Evolutionary conservation across 2,113 vertebrate genomes (phyloP).

Genomic region (Pterocles orientalis): DNA sequence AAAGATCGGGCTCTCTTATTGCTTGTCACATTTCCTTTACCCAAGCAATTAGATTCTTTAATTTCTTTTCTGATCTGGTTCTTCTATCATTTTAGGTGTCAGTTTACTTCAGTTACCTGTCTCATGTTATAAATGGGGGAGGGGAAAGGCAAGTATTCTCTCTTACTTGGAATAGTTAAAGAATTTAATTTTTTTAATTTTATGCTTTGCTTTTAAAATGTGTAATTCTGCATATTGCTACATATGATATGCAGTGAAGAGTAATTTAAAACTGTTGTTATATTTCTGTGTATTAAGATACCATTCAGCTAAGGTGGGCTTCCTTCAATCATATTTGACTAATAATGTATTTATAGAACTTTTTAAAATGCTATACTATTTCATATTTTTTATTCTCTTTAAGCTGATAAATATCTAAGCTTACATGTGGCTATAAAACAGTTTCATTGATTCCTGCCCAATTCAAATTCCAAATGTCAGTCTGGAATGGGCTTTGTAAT

Average conservation of each 20-base stretch:
- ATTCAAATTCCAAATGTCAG: not conserved
- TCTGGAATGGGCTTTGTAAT: not conserved
- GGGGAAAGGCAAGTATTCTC: not conserved
- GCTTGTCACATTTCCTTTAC: not conserved
- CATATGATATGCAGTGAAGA: not conserved
- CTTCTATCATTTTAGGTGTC: accelerated
- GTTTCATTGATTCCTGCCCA: not conserved
- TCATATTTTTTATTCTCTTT: not conserved
- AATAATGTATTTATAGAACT: not conserved
- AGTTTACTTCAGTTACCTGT: not conserved
- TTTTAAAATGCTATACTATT: not conserved
- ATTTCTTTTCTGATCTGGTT: not conserved
- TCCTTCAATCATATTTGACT: not conserved
- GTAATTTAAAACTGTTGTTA: not conserved
- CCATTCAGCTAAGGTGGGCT: not conserved
- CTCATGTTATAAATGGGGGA: not conserved
- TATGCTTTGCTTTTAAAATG: not conserved
- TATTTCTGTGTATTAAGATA: not conserved
- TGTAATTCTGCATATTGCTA: not conserved
- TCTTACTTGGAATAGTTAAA: not conserved
- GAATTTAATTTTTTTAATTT: not conserved
- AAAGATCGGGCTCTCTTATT: not conserved
- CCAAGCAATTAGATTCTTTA: not conserved
- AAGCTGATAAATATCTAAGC: not conserved
- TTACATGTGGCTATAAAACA: not conserved